Percentiles rank a stretch among this genome's conserved stretches.
These are phyloP conservation scores for Bradypodion ventrale DNA, from an alignment of 2,797 vertebrate genomes.

Conservation along the genomic window DNA sequence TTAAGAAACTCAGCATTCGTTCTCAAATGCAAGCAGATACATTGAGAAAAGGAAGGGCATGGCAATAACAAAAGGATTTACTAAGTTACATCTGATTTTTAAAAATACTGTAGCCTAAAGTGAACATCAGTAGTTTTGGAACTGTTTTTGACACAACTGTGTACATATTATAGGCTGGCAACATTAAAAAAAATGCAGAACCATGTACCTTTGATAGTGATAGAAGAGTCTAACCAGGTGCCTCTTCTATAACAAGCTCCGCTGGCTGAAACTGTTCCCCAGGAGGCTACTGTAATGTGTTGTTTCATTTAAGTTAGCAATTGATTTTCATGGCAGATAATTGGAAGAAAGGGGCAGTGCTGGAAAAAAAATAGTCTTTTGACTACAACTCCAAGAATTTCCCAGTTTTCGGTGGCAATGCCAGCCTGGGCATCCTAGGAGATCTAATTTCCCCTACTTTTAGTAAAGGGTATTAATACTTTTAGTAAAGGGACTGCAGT, in stretches of 20 bases:
- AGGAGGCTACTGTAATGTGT: too few species aligned
- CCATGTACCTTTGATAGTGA: too few species aligned
- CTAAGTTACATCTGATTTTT: not conserved
- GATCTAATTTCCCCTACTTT: too few species aligned
- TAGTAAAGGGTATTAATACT: too few species aligned
- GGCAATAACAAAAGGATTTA: not conserved
- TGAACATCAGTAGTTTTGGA: not conserved
- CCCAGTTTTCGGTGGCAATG: not conserved
- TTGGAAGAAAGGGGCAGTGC: not conserved
- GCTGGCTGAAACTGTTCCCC: too few species aligned
- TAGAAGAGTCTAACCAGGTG: too few species aligned
- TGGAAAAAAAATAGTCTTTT: not conserved
- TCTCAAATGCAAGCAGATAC: not conserved
- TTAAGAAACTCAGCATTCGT: rapidly evolving
- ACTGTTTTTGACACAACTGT: not conserved
- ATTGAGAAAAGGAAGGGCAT: not conserved
- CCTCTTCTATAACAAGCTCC: too few species aligned
- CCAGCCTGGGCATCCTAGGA: too few species aligned
- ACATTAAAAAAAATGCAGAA: too few species aligned
- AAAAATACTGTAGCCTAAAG: not conserved
- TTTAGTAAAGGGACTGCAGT: too few species aligned
- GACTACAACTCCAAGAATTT: not conserved
- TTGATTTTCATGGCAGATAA: not conserved
- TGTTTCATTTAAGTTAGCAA: not conserved
- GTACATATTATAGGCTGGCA: too few species aligned